phyloP scores from a whole-genome alignment of 2,113 vertebrate species.

The Thunnus thynnus region DNA sequence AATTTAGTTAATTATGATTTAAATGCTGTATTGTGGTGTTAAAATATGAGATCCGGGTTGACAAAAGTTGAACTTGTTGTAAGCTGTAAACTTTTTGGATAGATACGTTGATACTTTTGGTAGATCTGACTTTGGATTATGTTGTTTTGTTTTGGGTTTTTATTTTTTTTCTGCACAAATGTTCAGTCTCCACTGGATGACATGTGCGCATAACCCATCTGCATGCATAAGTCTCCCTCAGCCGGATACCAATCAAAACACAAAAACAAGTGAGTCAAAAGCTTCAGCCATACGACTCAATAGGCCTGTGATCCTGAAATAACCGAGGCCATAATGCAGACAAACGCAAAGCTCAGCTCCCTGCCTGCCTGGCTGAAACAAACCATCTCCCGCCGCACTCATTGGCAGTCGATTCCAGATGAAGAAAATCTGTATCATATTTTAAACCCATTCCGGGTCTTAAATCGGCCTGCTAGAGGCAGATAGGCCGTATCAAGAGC shows the following conservation, averaged over 20 bases:
- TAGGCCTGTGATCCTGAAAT: slow-evolving; percentile 53
- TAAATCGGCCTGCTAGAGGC: slow-evolving; percentile 82
- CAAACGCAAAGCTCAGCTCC: slow-evolving; percentile 48
- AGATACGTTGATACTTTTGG: not conserved
- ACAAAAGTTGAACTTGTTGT: slow-evolving; percentile 1
- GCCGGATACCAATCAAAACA: slow-evolving; percentile 58
- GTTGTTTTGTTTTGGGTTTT: not conserved
- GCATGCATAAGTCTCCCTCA: slow-evolving; percentile 36
- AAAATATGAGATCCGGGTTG: not conserved
- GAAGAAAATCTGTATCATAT: slow-evolving; percentile 85
- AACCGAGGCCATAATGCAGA: slow-evolving; percentile 46
- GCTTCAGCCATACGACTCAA: slow-evolving; percentile 44
- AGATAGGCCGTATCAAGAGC: slow-evolving; percentile 87
- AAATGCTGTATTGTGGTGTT: not conserved
- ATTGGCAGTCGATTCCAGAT: slow-evolving; percentile 81
- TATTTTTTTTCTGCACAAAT: not conserved
- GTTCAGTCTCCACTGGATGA: slow-evolving; percentile 18
- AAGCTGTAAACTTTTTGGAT: not conserved
- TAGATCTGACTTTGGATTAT: not conserved
- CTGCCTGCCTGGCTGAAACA: slow-evolving; percentile 52
- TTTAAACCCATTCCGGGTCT: slow-evolving; percentile 81
- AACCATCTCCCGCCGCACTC: slow-evolving; percentile 47
- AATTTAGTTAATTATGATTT: too few species aligned
- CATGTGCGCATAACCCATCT: slow-evolving; percentile 26
- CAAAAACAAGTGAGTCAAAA: slow-evolving; percentile 61